These are phyloP conservation scores for Geophilus truncorum DNA, from an alignment of 2,888 invertebrate genomes.

Conservation along the genomic window DNA sequence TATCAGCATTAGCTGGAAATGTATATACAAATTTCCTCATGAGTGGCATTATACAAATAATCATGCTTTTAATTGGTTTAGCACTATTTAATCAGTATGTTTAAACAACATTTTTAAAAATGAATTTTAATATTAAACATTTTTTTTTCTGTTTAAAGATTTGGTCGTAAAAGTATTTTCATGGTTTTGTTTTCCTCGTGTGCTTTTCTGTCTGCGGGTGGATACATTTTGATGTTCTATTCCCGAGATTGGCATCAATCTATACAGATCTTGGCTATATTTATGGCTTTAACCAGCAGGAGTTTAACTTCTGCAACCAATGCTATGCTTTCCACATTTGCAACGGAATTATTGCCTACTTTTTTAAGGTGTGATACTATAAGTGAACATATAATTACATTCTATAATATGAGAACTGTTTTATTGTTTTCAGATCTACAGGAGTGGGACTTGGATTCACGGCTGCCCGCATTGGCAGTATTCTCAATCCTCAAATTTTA, in stretches of 20 bases:
- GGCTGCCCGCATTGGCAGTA: not conserved
- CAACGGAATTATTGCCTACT: not conserved
- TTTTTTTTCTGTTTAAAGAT: not conserved
- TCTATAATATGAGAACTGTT: too few species aligned
- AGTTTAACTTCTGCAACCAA: not conserved
- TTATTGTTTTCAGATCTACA: not conserved
- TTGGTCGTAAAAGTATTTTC: not conserved
- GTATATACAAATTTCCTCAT: not conserved
- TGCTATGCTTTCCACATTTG: not conserved
- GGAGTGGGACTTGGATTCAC: not conserved
- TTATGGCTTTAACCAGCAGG: not conserved
- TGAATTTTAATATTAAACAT: not conserved
- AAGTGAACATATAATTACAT: not conserved
- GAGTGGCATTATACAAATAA: not conserved
- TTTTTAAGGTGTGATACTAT: not conserved
- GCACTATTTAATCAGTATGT: not conserved
- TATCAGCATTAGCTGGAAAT: not conserved
- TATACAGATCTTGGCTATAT: not conserved
- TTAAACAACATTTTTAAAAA: not conserved
- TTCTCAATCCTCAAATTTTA: not conserved
- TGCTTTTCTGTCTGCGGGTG: not conserved
- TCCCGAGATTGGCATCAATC: not conserved
- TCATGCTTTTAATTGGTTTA: not conserved
- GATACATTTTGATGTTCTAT: constrained; percentile 12
- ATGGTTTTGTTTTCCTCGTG: not conserved